Percentiles rank a stretch among this genome's conserved stretches.
Conservation (phyloP, 2,797 vertebrate genomes). For the Botia kubotai region DNA sequence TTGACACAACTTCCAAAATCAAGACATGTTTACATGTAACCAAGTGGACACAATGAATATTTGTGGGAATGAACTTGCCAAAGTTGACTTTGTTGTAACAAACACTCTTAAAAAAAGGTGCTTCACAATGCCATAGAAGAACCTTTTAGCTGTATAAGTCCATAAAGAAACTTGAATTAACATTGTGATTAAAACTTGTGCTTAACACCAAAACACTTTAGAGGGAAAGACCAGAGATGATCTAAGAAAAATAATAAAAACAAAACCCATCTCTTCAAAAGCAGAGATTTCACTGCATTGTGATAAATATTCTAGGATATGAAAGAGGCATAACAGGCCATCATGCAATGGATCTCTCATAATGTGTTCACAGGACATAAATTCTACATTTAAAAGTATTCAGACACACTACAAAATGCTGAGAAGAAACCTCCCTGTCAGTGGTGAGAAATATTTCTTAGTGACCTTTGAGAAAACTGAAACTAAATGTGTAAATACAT, state of each 20-base stretch:
- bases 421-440: constrained; percentile 21
- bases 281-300: background rate
- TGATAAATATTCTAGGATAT: background rate
- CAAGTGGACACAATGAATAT: background rate
- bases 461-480: constrained; percentile 18
- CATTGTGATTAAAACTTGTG: too few relatives aligned
- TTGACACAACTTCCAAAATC: too few relatives aligned
- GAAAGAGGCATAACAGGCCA: background rate
- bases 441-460: constrained; percentile 39
- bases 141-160: too few relatives aligned
- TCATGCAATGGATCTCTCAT: background rate
- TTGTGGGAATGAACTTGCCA: background rate
- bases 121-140: too few relatives aligned
- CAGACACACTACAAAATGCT: constrained; percentile 21
- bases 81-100: background rate
- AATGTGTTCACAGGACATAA: constrained; percentile 11
- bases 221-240: background rate
- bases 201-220: background rate
- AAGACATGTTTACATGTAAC: background rate
- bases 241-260: background rate
- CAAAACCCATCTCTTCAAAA: background rate
- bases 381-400: constrained; percentile 35
- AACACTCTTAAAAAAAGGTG: too few relatives aligned
- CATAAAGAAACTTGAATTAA: too few relatives aligned
- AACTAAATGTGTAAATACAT: constrained; percentile 46